phyloP scores from a whole-genome alignment of 1,140 invertebrate genomes.

The Trichonephila clavata region DNA sequence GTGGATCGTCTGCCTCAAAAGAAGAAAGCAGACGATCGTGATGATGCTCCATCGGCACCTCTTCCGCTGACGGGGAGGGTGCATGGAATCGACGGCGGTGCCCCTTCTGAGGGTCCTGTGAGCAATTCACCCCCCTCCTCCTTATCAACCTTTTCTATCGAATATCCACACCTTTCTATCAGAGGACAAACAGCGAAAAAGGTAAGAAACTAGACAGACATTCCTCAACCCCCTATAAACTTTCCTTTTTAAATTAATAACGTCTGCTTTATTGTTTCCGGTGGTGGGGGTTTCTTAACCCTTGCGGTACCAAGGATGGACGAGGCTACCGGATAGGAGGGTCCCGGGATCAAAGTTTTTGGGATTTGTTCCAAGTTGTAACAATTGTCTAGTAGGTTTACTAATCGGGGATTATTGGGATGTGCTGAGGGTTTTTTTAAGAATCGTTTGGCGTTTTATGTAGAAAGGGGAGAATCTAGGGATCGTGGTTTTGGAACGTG shows the following conservation, averaged over 20 bases:
- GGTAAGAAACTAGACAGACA: not conserved
- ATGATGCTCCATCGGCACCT: slow-evolving; percentile 48
- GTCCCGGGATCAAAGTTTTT: slow-evolving; percentile 37
- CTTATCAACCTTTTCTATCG: not conserved
- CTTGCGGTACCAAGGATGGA: slow-evolving; percentile 11
- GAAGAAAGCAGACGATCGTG: slow-evolving; percentile 28
- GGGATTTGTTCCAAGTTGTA: not conserved
- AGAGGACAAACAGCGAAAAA: slow-evolving; percentile 37
- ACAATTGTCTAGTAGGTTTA: not conserved
- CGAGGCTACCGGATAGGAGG: slow-evolving; percentile 29
- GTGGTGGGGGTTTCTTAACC: not conserved
- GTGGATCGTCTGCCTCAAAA: slow-evolving; percentile 11
- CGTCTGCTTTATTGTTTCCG: slow-evolving; percentile 7
- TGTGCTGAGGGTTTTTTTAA: not conserved
- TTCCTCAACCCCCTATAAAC: not conserved
- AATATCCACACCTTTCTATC: not conserved
- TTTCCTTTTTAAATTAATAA: not conserved
- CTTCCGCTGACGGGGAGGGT: slow-evolving; percentile 66
- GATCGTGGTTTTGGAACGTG: not conserved
- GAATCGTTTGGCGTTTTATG: not conserved
- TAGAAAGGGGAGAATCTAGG: not conserved
- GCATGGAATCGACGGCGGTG: slow-evolving; percentile 62
- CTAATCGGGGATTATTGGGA: not conserved
- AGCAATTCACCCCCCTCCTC: slow-evolving; percentile 18
- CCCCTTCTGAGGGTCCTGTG: slow-evolving; percentile 66